A percentile compares a stretch with the other conserved stretches of the same genome.
These are phyloP conservation scores for Papilio helenus DNA, from an alignment of 1,140 invertebrate genomes.

Conservation along the genomic window DNA sequence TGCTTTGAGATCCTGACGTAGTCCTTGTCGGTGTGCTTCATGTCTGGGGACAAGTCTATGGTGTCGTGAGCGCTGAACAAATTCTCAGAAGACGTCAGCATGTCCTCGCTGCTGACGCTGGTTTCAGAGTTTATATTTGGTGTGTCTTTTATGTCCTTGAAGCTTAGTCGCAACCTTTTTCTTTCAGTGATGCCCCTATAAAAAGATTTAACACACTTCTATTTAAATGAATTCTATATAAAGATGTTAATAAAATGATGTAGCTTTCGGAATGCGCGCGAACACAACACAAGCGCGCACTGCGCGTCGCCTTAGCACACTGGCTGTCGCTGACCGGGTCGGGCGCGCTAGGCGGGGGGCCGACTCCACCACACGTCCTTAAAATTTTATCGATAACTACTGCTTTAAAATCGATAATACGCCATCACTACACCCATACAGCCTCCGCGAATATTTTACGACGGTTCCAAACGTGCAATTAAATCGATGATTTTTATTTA, in stretches of 20 bases:
- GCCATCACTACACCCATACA: slow-evolving; percentile 56
- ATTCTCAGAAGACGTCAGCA: slow-evolving; percentile 77
- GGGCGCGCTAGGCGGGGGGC: slow-evolving; percentile 63
- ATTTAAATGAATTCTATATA: not conserved
- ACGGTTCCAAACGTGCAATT: slow-evolving; percentile 49
- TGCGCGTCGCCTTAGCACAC: slow-evolving; percentile 62
- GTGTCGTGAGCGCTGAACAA: slow-evolving; percentile 75
- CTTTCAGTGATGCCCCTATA: slow-evolving; percentile 74
- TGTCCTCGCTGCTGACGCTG: slow-evolving; percentile 72
- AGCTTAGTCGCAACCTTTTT: slow-evolving; percentile 75
- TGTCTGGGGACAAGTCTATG: slow-evolving; percentile 74
- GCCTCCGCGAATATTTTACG: slow-evolving; percentile 52
- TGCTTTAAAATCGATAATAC: slow-evolving; percentile 62
- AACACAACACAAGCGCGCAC: slow-evolving; percentile 58
- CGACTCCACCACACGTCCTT: slow-evolving; percentile 60
- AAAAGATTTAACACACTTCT: slow-evolving; percentile 24
- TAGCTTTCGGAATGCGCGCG: slow-evolving; percentile 52
- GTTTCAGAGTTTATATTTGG: slow-evolving; percentile 73
- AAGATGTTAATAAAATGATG: not conserved
- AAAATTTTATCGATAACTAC: slow-evolving; percentile 73
- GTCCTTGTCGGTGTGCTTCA: slow-evolving; percentile 80
- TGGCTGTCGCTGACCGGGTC: slow-evolving; percentile 41
- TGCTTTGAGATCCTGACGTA: slow-evolving; percentile 88
- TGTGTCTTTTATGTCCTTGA: slow-evolving; percentile 72
- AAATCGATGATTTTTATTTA: slow-evolving; percentile 40